phyloP scores from a whole-genome alignment of 2,888 invertebrate species.

The Sipha maydis region DNA sequence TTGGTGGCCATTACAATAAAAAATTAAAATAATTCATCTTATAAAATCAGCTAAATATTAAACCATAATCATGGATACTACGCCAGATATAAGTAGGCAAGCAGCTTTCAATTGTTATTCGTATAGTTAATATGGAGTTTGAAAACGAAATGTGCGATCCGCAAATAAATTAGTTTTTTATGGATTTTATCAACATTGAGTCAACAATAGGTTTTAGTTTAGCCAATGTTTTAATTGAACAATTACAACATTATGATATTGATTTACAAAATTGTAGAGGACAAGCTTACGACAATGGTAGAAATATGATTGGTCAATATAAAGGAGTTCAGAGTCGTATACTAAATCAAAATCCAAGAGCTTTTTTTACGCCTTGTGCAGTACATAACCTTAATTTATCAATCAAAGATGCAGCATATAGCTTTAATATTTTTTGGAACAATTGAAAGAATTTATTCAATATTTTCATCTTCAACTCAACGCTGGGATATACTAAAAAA shows the following conservation, averaged over 20 bases:
- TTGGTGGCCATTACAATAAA: conserved; percentile 12
- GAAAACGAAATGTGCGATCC: no score
- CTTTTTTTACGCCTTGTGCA: conserved; percentile 27
- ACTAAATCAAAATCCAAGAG: conserved; percentile 11
- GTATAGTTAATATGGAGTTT: conserved; percentile 20
- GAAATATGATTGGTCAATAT: conserved; percentile 21
- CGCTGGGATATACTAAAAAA: conserved; percentile 60
- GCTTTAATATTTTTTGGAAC: conserved; percentile 62
- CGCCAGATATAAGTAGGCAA: conserved; percentile 17
- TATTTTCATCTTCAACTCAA: conserved; percentile 51
- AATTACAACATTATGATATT: no score
- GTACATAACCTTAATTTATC: conserved; percentile 43
- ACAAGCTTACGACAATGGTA: conserved; percentile 16
- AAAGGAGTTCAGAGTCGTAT: conserved; percentile 19
- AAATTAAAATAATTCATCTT: conserved; percentile 5
- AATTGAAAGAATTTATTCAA: conserved; percentile 53
- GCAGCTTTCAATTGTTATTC: conserved; percentile 3
- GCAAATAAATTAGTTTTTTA: no score
- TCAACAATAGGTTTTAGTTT: no score
- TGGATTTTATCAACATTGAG: no score
- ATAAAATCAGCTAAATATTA: conserved; percentile 42
- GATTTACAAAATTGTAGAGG: background rate
- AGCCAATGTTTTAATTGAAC: no score
- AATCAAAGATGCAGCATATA: conserved; percentile 41
- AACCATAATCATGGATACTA: conserved; percentile 21